Conservation (phyloP, 2,888 invertebrate genomes). For the Acleris emargana region DNA sequence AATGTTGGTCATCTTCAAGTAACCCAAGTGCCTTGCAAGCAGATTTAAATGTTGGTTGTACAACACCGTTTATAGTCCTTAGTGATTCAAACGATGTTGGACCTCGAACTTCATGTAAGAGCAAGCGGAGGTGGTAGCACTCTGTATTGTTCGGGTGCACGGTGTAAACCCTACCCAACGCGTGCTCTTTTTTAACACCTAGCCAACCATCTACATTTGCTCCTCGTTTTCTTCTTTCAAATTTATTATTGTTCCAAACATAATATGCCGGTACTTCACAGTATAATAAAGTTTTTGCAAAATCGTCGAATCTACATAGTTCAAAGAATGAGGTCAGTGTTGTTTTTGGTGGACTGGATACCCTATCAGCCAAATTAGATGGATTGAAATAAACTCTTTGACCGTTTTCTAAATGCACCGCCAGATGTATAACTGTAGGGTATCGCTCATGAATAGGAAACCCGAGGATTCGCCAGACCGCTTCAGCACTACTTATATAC, state of each 20-base stretch:
- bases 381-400: neutral
- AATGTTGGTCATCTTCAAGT: conserved; percentile 38
- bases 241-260: conserved; percentile 1
- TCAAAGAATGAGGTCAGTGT: conserved; percentile 33
- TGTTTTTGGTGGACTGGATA: conserved; percentile 25
- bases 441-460: neutral
- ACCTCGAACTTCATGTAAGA: conserved; percentile 46
- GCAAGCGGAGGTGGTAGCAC: conserved; percentile 43
- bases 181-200: neutral
- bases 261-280: conserved; percentile 43
- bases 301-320: conserved; percentile 40
- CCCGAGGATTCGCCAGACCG: neutral
- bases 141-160: conserved; percentile 41
- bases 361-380: neutral
- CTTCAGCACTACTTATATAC: neutral
- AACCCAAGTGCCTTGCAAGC: conserved; percentile 42
- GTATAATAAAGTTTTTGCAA: conserved; percentile 42
- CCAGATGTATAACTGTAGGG: neutral
- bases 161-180: too few relatives aligned
- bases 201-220: neutral
- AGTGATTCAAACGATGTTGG: conserved; percentile 38
- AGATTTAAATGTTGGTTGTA: conserved; percentile 35
- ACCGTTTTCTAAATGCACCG: too few relatives aligned
- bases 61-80: conserved; percentile 33
- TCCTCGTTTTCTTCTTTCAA: neutral